Conservation (phyloP, 2,113 vertebrate genomes). For the Alectura lathami region DNA sequence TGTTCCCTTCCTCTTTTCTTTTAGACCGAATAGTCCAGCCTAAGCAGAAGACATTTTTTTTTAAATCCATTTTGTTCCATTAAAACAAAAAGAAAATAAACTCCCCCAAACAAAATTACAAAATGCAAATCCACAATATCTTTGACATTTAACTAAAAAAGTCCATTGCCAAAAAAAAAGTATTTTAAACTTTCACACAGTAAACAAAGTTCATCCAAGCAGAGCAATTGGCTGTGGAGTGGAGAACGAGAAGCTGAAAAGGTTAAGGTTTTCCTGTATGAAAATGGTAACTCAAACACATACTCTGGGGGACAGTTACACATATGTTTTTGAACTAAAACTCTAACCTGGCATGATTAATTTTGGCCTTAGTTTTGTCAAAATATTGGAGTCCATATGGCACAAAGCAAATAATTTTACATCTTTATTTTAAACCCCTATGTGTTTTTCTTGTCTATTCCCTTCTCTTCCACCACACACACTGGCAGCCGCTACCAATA, state of each 20-base stretch:
- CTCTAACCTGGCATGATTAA: constrained; percentile 81
- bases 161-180: not conserved
- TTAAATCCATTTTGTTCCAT: not conserved
- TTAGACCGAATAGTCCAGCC: not conserved
- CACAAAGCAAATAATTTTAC: constrained; percentile 80
- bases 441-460: constrained; percentile 78
- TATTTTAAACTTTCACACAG: constrained; percentile 59
- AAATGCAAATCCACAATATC: not conserved
- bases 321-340: constrained; percentile 84
- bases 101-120: not conserved
- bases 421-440: constrained; percentile 78
- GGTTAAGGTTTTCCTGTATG: constrained; percentile 71
- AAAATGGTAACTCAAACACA: constrained; percentile 76
- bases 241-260: constrained; percentile 70
- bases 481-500: constrained; percentile 77
- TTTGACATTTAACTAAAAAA: not conserved
- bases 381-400: constrained; percentile 84
- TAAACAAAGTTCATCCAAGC: constrained; percentile 36
- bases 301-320: constrained; percentile 74
- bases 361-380: constrained; percentile 81
- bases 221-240: constrained; percentile 51
- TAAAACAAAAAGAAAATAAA: not conserved
- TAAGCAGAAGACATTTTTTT: not conserved
- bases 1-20: not conserved
- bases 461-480: constrained; percentile 77